Evolutionary conservation across 1,140 invertebrate species (phyloP), one percentile per base, ranked within the genome.

Genomic region (Drosophila kepulauana): DNA sequence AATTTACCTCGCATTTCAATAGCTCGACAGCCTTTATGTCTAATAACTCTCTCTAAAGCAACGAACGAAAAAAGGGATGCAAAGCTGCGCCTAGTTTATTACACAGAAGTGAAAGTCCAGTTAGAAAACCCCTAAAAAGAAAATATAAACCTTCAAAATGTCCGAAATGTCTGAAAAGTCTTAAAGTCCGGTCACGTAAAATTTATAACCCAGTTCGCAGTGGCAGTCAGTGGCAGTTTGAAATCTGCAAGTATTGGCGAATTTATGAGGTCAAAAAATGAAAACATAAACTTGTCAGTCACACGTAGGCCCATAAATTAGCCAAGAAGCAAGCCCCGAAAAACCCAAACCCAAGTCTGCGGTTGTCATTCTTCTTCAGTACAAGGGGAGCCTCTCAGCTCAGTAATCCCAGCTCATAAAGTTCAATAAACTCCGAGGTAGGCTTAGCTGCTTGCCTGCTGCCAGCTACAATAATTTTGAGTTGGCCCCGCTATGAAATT

Each of bases 271-370:
- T 46, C 30, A 54, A 62, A 87, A 79, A 82, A 81, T 78, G 45
- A 73, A 84, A 84, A 75, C 70, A 89, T 89, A 84, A 89, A 81
- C 85, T 89, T 88, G 84, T 88, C 84, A 88, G 80, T 89, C 80
- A 89, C 85, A 84, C 85, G 78, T 88, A 74, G 77, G 5, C 80
- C 33, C 67, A 88, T 88, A 88, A 88, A 84, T 88, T 71, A 67
- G 43, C n/a, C 10, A 63, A 58, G 51, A 10, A 30, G 28, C 20
- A 25, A 25, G 20, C 20, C 30, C 48, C 35, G 35, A 11, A 38
- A 1, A n/a, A 16, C 49, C 38, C 5, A 41, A 46, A 20, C 38
- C 41, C 38, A 15, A 54, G 13, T 7, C 41, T 10, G 10, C 11
- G 15, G 28, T 54, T 70, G 73, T 78, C 70, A 66, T 72, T 72